Evolutionary conservation across 2,797 vertebrate species (phyloP).

Genomic region (Tragopan temminckii): DNA sequence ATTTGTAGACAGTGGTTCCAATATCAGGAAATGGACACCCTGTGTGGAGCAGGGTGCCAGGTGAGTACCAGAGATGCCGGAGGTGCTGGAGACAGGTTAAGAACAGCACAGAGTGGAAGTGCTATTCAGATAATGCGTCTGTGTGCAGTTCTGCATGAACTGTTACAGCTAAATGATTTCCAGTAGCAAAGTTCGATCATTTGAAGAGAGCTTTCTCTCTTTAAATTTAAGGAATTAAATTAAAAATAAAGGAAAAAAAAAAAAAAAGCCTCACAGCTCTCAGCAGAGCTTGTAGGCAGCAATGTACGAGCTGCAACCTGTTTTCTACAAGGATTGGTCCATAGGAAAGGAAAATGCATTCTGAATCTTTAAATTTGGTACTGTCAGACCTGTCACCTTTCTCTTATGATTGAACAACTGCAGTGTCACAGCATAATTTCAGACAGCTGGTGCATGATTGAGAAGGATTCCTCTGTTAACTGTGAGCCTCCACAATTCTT

Average conservation of each 20-base stretch:
- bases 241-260: neutral
- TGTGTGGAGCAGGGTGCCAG: neutral
- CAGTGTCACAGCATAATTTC: constrained; percentile 7
- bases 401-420: constrained; percentile 14
- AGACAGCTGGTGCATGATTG: constrained; percentile 38
- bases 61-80: neutral
- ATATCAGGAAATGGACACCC: fast-evolving
- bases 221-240: too few relatives aligned
- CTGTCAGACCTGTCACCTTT: constrained; percentile 30
- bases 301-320: neutral
- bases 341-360: neutral
- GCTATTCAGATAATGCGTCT: neutral
- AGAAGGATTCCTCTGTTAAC: constrained; percentile 40
- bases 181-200: neutral
- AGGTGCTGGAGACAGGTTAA: neutral
- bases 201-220: neutral
- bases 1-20: neutral
- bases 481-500: neutral
- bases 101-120: neutral
- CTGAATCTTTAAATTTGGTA: neutral
- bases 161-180: neutral
- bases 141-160: neutral
- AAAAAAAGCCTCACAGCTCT: neutral
- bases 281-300: neutral
- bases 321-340: neutral